Evolutionary conservation across 2,888 invertebrate species (phyloP).

Genomic region (Pristionchus arcanus): DNA sequence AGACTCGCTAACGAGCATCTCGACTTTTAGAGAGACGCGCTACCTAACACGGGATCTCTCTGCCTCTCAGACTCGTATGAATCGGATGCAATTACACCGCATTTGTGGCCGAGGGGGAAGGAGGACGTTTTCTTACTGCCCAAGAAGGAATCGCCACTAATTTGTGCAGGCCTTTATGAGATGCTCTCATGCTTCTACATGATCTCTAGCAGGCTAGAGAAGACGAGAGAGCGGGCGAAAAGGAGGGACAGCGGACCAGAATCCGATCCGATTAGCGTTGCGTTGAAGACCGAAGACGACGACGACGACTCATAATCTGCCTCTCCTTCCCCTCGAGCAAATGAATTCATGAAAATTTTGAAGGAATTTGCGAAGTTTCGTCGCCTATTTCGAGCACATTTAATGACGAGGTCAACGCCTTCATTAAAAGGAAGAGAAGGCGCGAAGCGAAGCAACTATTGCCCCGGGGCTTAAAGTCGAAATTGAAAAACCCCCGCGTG

Average conservation of each 20-base stretch:
- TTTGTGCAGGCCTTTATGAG: neutral
- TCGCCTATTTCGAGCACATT: conserved; percentile 13
- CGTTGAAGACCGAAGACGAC: neutral
- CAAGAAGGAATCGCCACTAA: neutral
- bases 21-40: neutral
- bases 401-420: conserved; percentile 40
- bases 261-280: conserved; percentile 27
- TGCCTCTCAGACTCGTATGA: neutral
- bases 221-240: neutral
- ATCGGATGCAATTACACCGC: conserved; percentile 5
- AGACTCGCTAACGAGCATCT: conserved; percentile 1
- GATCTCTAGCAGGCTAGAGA: neutral
- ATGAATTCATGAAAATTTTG: conserved; percentile 12
- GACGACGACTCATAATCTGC: neutral
- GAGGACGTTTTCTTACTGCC: neutral
- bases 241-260: neutral
- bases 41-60: neutral
- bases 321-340: neutral
- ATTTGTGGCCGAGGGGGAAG: neutral
- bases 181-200: neutral
- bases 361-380: conserved; percentile 12
- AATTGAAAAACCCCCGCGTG: conserved; percentile 11
- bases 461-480: neutral
- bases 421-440: conserved; percentile 19
- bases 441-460: neutral